Evolutionary conservation across 1,140 invertebrate species (phyloP), one percentile per base, ranked within the genome.

Genomic region (Ctenoplectra terminalis): DNA sequence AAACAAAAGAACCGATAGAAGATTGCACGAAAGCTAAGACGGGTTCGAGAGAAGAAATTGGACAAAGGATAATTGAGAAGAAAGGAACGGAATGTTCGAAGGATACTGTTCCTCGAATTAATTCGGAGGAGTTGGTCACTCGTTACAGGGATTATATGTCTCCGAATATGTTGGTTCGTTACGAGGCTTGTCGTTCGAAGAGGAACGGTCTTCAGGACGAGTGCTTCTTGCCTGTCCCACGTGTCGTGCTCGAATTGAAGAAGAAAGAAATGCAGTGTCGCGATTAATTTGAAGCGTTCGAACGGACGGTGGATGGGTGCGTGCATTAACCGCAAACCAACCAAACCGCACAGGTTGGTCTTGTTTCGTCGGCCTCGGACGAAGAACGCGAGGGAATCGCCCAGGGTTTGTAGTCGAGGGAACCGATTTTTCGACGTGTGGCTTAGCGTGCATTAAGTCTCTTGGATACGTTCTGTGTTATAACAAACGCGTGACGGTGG

Each of bases 161-260:
- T 0, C 48, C 70, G 23, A 60, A 31, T 20, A 58, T 74, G n/a
- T 4, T 90, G 26, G 34, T 74, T 3, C 89, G 60, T n/a, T 90
- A 86, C 43, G 73, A 82, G 29, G 37, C 67, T 0, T 90, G 86
- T 71, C 71, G 84, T 0, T 60, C 52, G 3, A 90, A 87, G 71
- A 88, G 84, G 52, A 87, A 91, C 34, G 90, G 88, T 11, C 84
- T 90, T 37, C 89, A 90, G 60, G 89, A 90, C 26, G 75, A 87
- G 31, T 89, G 87, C 34, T 52, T 67, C n/a, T 75, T 83, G 13
- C 63, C 80, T 0, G 15, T 88, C 1, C 71, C 87, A 7, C 63
- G 40, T 15, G 6, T 40, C 29, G 61, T 83, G n/a, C 31, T 76
- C 52, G 60, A 87, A n/a, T 8, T 81, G 17, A 76, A 64, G 17